Evolutionary conservation across 2,797 vertebrate species (phyloP).

Genomic region (Echiichthys vipera): DNA sequence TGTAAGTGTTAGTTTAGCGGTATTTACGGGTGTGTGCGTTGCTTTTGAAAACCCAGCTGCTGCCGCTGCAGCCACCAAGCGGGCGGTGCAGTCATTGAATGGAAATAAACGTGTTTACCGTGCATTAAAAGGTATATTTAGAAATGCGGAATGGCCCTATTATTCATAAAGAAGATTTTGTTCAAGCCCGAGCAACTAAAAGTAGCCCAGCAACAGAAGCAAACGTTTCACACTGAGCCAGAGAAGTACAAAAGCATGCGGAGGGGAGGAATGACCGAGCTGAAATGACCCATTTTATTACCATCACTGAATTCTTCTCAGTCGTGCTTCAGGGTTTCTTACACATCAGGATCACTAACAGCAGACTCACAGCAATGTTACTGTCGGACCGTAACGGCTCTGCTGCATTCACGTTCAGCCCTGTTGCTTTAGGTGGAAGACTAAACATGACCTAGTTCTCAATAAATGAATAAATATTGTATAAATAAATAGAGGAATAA

Average conservation of each 20-base stretch:
- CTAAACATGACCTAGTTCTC: no score
- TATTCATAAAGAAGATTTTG: neutral
- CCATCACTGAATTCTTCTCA: no score
- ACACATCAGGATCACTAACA: neutral
- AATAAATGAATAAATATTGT: no score
- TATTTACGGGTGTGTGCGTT: neutral
- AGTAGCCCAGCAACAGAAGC: neutral
- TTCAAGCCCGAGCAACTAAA: neutral
- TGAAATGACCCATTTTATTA: neutral
- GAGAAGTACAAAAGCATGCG: neutral
- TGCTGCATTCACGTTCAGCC: neutral
- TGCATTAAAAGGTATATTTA: accelerated
- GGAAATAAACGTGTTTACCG: neutral
- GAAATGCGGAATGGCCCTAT: accelerated
- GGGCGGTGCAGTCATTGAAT: neutral
- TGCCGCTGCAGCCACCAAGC: neutral
- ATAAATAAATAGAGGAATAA: no score
- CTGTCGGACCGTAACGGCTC: no score
- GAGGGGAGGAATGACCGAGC: no score
- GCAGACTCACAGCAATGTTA: neutral
- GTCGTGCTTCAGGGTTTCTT: neutral
- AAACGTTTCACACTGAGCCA: neutral
- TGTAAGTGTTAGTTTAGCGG: accelerated
- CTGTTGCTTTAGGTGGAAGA: no score
- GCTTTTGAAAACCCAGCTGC: neutral